These are phyloP conservation scores for Eupithecia pulchellata DNA, from an alignment of 2,888 invertebrate species.

Conservation along the genomic window DNA sequence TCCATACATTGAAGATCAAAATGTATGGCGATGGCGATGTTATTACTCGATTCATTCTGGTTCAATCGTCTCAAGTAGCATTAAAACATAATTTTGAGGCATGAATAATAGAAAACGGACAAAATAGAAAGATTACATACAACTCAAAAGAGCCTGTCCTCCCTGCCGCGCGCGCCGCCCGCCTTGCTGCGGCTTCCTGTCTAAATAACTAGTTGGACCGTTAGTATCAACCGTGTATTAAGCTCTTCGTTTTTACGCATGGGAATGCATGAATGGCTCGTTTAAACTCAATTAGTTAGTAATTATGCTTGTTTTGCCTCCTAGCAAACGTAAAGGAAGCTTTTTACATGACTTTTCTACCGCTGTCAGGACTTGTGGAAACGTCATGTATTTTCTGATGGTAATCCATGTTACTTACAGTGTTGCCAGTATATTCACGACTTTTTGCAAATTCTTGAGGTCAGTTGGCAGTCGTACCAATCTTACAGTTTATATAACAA, in stretches of 20 bases:
- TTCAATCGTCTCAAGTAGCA: not conserved
- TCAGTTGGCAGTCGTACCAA: not conserved
- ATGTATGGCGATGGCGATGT: not conserved
- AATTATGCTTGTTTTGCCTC: conserved; percentile 70
- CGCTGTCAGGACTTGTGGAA: no score
- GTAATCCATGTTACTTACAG: not conserved
- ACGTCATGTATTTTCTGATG: conserved; percentile 6
- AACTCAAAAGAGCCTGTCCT: not conserved
- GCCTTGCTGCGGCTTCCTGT: not conserved
- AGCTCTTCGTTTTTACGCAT: conserved; percentile 53
- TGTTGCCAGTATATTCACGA: not conserved
- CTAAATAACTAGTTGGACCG: conserved; percentile 1
- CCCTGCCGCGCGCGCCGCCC: not conserved
- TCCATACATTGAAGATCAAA: not conserved
- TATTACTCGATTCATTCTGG: not conserved
- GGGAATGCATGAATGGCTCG: conserved; percentile 72
- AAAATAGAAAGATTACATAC: not conserved
- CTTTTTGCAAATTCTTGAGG: not conserved
- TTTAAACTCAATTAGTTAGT: conserved; percentile 74
- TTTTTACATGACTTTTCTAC: conserved; percentile 7
- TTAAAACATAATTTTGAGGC: not conserved
- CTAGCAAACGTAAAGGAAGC: conserved; percentile 5
- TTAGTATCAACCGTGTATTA: not conserved
- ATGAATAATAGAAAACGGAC: not conserved
- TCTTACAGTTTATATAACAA: not conserved